Conservation (phyloP, 2,797 vertebrate genomes). For the Pteropus rufus region DNA sequence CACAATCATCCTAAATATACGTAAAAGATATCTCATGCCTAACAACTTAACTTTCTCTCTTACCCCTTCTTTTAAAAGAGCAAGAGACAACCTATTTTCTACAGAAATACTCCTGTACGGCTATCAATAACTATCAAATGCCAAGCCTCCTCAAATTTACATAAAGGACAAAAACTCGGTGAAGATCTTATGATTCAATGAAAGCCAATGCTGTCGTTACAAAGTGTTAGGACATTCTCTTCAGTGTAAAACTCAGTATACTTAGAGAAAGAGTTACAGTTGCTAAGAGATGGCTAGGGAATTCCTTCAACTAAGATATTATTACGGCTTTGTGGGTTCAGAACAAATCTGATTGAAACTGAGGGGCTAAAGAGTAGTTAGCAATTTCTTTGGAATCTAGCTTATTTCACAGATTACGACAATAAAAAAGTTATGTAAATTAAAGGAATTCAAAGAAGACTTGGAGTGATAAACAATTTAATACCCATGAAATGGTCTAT, state of each 20-base stretch:
- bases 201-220: conserved; percentile 62
- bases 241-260: conserved; percentile 45
- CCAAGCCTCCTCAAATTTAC: conserved; percentile 66
- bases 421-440: background rate
- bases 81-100: conserved; percentile 62
- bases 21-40: conserved; percentile 32
- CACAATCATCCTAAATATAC: background rate
- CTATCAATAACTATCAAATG: conserved; percentile 69
- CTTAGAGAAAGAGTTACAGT: conserved; percentile 2
- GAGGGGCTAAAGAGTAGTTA: background rate
- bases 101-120: conserved; percentile 44
- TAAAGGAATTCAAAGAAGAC: conserved; percentile 52
- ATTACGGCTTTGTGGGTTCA: background rate
- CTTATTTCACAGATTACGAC: conserved; percentile 17
- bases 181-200: conserved; percentile 65
- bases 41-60: conserved; percentile 41
- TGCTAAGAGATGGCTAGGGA: background rate
- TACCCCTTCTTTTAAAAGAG: conserved; percentile 23
- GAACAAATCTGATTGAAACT: conserved; percentile 27
- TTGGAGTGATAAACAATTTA: conserved; percentile 27
- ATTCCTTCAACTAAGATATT: conserved; percentile 30
- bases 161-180: conserved; percentile 61
- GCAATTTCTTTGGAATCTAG: background rate
- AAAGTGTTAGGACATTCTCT: conserved; percentile 42
- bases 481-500: background rate